Conservation (phyloP, 2,113 vertebrate species). For the Electrona antarctica region DNA sequence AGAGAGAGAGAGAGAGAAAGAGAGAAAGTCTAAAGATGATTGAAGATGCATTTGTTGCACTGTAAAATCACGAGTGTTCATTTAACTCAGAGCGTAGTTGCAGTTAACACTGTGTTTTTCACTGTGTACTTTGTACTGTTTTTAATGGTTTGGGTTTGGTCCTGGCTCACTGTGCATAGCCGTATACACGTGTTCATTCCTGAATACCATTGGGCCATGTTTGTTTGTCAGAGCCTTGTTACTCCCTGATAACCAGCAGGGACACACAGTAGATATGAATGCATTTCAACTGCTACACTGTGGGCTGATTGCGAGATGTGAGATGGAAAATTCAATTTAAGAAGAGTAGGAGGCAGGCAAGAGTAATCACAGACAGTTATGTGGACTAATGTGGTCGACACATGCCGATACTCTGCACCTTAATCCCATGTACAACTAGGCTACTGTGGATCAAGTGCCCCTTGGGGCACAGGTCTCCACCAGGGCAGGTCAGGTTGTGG, state of each 20-base stretch:
- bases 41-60: too few species aligned
- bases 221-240: background rate
- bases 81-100: too few species aligned
- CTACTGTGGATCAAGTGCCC: too few species aligned
- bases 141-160: too few species aligned
- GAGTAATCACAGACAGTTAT: too few species aligned
- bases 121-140: background rate
- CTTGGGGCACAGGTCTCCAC: too few species aligned
- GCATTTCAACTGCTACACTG: background rate
- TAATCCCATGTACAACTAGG: too few species aligned
- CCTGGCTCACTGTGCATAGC: background rate
- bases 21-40: background rate
- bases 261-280: background rate
- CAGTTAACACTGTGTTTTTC: too few species aligned
- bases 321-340: conserved; percentile 7
- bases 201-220: background rate
- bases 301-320: background rate
- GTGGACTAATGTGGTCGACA: too few species aligned
- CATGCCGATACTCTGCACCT: too few species aligned
- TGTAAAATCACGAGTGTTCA: too few species aligned
- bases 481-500: too few species aligned
- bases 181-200: background rate
- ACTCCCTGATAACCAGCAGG: background rate
- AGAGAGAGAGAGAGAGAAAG: background rate
- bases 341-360: background rate